Base-by-base conservation (phyloP, 2,113 vertebrate genomes). In the Gopherus evgoodei region DNA sequence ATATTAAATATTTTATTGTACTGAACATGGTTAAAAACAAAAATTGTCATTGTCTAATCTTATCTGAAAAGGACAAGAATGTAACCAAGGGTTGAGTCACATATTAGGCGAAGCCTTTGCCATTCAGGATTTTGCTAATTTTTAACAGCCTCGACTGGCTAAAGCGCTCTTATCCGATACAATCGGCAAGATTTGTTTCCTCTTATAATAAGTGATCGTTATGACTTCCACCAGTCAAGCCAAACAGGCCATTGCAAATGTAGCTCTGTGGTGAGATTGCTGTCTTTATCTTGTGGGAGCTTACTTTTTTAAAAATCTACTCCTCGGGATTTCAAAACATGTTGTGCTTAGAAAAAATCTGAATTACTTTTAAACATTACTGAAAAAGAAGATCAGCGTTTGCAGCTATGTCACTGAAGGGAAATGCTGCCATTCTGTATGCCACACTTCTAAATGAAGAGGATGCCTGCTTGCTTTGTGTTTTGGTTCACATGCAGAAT, bases 311-410 rank as follows among this genome's bases (percentile, higher is more conserved):
- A 19, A 81, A 10, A 5, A 52, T 82, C 35, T 75, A 47, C 72
- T 13, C 75, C 88, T 79, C 6, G 42, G 83, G 4, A 5, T 81
- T 19, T 19, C 0, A 94, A 87, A 96, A 57, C 56, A 8, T 6
- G 17, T 1, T 80, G 76, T 11, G 69, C 19, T 56, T 62, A 3
- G 1, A 1, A 3, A 5, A 0, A 3, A 56, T 42, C 44, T 49
- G 21, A 21, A 31, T 56, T 1, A 47, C 8, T 76, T 69, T 69
- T 7, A 65, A 4, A 52, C 0, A 83, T 4, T 85, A 4, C 76
- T 19, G 69, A 38, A 91, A 91, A 94, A 16, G 75, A 87, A 35
- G 3, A 4, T 12, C 12, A 7, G 22, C 69, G 11, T 84, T 76
- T 81, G 7, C 38, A 83, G 31, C 8, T 17, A 0, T 59, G 17